A percentile compares a stretch with the other conserved stretches of the same genome.
These are phyloP conservation scores for Stratiomys singularior DNA, from an alignment of 2,888 invertebrate species.

Conservation along the genomic window DNA sequence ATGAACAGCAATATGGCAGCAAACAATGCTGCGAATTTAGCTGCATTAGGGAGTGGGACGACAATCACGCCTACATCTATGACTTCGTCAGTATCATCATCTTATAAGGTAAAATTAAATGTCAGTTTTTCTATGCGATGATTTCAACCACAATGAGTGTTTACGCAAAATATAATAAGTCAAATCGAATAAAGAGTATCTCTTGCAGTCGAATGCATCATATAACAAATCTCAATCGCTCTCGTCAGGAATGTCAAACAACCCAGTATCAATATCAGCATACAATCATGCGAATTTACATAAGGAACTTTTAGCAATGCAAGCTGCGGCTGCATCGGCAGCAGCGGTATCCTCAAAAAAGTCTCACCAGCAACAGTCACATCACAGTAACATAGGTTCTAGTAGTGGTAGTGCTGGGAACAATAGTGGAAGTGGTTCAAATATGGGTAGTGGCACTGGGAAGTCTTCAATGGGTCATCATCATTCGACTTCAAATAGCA, in stretches of 20 bases:
- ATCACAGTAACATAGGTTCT: constrained; percentile 15
- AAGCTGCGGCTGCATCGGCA: constrained; percentile 61
- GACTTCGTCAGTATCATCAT: constrained; percentile 55
- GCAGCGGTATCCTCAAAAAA: constrained; percentile 56
- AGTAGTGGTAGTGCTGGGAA: constrained; percentile 5
- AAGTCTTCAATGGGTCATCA: constrained; percentile 52
- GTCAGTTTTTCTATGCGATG: not conserved
- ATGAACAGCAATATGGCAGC: constrained; percentile 59
- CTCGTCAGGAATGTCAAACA: constrained; percentile 56
- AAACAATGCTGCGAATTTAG: constrained; percentile 58
- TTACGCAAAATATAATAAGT: too few species aligned
- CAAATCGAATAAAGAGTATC: not conserved
- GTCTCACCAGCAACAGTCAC: constrained; percentile 53
- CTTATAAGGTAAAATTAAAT: constrained; percentile 63
- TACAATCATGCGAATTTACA: constrained; percentile 65
- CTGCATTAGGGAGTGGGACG: constrained; percentile 61
- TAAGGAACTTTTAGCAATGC: constrained; percentile 66
- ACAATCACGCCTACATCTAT: constrained; percentile 61
- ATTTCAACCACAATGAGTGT: too few species aligned
- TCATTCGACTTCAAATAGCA: constrained; percentile 43
- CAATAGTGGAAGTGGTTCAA: not conserved
- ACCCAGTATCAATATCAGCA: constrained; percentile 61
- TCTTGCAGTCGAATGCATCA: constrained; percentile 59
- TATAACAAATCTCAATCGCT: constrained; percentile 62
- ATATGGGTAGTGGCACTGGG: not conserved